Base-by-base conservation (phyloP, 2,888 invertebrate species). In the Erebia ligea region DNA sequence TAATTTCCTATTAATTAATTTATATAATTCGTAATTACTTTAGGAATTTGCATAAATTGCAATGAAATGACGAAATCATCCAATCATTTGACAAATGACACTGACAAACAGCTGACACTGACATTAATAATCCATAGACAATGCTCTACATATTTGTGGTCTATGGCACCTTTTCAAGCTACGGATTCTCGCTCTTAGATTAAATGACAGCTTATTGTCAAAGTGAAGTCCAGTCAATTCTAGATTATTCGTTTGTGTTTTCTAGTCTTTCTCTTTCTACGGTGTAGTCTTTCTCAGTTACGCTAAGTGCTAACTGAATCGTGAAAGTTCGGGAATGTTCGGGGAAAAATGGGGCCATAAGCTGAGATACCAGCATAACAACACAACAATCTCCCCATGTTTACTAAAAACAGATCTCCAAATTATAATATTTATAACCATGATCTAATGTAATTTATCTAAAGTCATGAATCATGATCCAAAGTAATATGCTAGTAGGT, bases 71-170 rank as follows among this genome's bases (percentile, higher is more conserved):
- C 63, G 34, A 45, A 45, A 45, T 68, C 65, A 56, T 63, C 63
- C 19, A 52, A 54, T 54, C 59, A 34, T 34, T 34, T 6, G 6
- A 6, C 34, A 34, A 34, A 34, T 63, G 63, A 64, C 66, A 64
- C 40, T 54, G n/a, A 54, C 40, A 21, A 19, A 19, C 5, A 17
- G 40, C 40, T 67, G 73, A 69, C 71, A 73, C 1, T 72, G 72
- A 72, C 72, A 54, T 54, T 19, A 9, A 1, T 34, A 5, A 34
- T 34, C 34, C 34, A 34, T 34, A 34, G 34, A 34, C 34, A 34
- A 34, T 34, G 6, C 6, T 34, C 34, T 34, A 34, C 34, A 6
- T 34, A 34, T 34, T 34, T 34, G 34, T 34, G 5, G 34, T 34
- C 6, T 34, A 34, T 6, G 34, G 6, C 34, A 5, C 5, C 34